Conservation (phyloP, 2,888 invertebrate species). For the Papilio protenor region DNA sequence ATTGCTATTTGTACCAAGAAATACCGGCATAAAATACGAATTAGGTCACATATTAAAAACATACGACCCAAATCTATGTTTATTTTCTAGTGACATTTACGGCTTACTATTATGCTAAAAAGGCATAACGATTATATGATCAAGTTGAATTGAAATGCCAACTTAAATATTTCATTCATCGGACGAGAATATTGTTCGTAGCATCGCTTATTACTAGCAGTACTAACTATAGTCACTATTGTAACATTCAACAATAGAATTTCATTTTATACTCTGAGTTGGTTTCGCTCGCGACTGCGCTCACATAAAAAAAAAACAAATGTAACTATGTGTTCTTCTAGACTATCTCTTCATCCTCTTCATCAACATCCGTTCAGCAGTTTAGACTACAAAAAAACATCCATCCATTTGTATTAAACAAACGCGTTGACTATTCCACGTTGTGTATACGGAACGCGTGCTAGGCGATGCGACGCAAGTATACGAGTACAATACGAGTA, state of each 20-base stretch:
- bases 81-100: slow-evolving; percentile 7
- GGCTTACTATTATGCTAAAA: not conserved
- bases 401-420: too few relatives aligned
- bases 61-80: slow-evolving; percentile 3
- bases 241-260: slow-evolving; percentile 24
- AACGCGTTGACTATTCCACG: too few relatives aligned
- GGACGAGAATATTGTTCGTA: slow-evolving; percentile 18
- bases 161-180: slow-evolving; percentile 23
- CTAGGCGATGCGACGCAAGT: too few relatives aligned
- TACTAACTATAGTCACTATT: slow-evolving; percentile 13
- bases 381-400: too few relatives aligned
- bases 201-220: not conserved
- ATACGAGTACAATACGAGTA: too few relatives aligned
- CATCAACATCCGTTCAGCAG: too few relatives aligned
- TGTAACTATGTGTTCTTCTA: too few relatives aligned
- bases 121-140: slow-evolving; percentile 1
- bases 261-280: slow-evolving; percentile 9
- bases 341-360: too few relatives aligned
- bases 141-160: slow-evolving; percentile 23
- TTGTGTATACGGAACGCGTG: too few relatives aligned
- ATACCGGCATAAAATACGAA: not conserved
- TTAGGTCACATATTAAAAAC: not conserved
- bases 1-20: too few relatives aligned
- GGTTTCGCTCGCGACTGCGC: too few relatives aligned
- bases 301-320: too few relatives aligned